Evolutionary conservation across 2,113 vertebrate genomes (phyloP).

Genomic region (Podiceps cristatus): DNA sequence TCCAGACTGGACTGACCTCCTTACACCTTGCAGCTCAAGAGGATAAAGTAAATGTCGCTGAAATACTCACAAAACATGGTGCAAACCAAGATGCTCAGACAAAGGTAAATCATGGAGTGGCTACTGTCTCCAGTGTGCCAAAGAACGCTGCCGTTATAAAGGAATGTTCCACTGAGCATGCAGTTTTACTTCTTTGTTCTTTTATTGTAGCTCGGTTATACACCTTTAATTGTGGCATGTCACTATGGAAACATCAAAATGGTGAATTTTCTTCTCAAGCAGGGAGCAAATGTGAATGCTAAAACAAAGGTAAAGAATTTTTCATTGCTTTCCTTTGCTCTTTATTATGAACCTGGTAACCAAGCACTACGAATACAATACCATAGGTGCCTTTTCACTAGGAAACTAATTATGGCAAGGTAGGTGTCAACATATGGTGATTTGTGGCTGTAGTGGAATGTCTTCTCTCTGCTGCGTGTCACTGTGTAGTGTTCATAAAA

Average conservation of each 20-base stretch:
- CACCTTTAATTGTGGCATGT: constrained; percentile 95
- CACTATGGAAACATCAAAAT: constrained; percentile 98
- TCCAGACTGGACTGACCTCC: constrained; percentile 92
- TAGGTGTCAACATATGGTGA: not conserved
- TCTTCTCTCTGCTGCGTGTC: not conserved
- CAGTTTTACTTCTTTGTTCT: constrained; percentile 32
- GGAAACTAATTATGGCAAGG: not conserved
- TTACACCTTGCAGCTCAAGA: constrained; percentile 97
- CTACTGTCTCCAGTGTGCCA: not conserved
- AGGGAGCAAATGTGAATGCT: constrained; percentile 89
- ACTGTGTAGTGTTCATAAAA: not conserved
- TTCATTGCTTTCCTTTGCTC: not conserved
- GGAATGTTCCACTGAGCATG: constrained; percentile 41
- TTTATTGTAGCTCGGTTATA: constrained; percentile 90
- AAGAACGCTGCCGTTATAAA: not conserved
- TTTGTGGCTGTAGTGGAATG: not conserved
- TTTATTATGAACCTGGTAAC: not conserved
- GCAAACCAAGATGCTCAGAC: constrained; percentile 93
- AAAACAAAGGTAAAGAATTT: constrained; percentile 91
- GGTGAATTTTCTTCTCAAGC: constrained; percentile 95
- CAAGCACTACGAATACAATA: rapidly evolving
- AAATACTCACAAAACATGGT: constrained; percentile 85
- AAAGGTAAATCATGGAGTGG: constrained; percentile 79
- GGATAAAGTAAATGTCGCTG: constrained; percentile 90
- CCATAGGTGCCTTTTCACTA: not conserved